Evolutionary conservation across 2,888 invertebrate species (phyloP), one percentile per base, ranked within the genome.

Genomic region (Pristionchus fissidentatus): DNA sequence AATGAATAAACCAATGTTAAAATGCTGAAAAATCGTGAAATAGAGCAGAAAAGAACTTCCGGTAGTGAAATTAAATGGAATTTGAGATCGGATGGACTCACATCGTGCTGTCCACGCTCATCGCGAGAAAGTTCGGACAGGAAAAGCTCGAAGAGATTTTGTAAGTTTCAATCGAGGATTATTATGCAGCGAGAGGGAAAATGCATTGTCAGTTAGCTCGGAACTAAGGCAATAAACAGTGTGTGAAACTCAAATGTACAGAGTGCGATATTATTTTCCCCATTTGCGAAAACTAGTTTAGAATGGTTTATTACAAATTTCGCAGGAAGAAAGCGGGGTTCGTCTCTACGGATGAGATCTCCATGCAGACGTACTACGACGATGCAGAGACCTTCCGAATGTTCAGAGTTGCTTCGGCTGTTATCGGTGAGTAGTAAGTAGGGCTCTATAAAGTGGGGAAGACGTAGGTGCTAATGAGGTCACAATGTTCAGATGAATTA

Each of bases 1-100:
- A 26, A 19, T 10, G 35, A 62, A 32, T 32, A 19, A 15, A 35
- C 1, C n/a, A 32, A 10, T 62, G 29, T 62, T 32, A n/a, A n/a
- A n/a, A n/a, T n/a, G n/a, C n/a, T n/a, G n/a, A n/a, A n/a, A n/a
- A n/a, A n/a, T n/a, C n/a, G n/a, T n/a, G n/a, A n/a, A n/a, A n/a
- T n/a, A n/a, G n/a, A n/a, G n/a, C n/a, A n/a, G n/a, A n/a, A n/a
- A n/a, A n/a, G n/a, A n/a, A n/a, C n/a, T n/a, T n/a, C n/a, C n/a
- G n/a, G n/a, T n/a, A n/a, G n/a, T n/a, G n/a, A 49, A 49, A 49
- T 49, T 15, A 49, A 15, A 49, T 70, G 26, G 13, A n/a, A 70
- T 8, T 41, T 15, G 1, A 90, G 91, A 88, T 91, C 41, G 91
- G 91, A 22, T 91, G 89, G 89, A 88, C 90, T 22, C 90, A 91